phyloP scores from a whole-genome alignment of 2,113 vertebrate genomes.

The Catharus fuscescens region DNA sequence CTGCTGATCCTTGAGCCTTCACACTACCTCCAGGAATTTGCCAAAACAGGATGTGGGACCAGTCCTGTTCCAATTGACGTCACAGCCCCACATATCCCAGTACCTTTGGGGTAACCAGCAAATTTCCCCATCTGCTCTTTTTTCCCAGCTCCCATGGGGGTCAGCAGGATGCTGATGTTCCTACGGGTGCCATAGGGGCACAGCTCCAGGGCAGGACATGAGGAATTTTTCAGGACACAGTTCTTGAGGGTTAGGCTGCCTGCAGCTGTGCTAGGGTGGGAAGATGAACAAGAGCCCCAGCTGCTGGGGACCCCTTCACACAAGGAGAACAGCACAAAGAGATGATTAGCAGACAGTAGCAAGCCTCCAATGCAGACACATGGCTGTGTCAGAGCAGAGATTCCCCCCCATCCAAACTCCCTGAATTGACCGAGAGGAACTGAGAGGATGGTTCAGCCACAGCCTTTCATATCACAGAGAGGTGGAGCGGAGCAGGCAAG shows the following conservation, averaged over 20 bases:
- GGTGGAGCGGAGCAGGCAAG: not conserved
- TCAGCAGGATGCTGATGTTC: not conserved
- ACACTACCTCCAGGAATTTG: not conserved
- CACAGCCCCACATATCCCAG: rapidly evolving
- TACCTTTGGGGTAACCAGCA: not conserved
- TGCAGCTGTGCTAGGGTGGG: not conserved
- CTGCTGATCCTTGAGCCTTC: rapidly evolving
- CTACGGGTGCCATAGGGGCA: not conserved
- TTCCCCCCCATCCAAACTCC: not conserved
- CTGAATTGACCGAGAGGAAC: not conserved
- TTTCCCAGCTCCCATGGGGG: not conserved
- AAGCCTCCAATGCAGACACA: rapidly evolving
- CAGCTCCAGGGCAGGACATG: not conserved
- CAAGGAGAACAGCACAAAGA: not conserved
- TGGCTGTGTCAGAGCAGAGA: not conserved
- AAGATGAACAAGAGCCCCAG: not conserved
- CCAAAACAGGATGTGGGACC: rapidly evolving
- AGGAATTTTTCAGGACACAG: not conserved
- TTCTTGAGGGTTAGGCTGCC: not conserved
- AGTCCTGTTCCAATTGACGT: not conserved
- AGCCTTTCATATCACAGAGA: too few relatives aligned
- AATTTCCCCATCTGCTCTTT: not conserved
- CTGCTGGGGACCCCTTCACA: not conserved
- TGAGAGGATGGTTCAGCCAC: not conserved
- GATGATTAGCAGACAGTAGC: not conserved